Evolutionary conservation across 2,888 invertebrate genomes (phyloP).

Genomic region (Apodemia mormo): DNA sequence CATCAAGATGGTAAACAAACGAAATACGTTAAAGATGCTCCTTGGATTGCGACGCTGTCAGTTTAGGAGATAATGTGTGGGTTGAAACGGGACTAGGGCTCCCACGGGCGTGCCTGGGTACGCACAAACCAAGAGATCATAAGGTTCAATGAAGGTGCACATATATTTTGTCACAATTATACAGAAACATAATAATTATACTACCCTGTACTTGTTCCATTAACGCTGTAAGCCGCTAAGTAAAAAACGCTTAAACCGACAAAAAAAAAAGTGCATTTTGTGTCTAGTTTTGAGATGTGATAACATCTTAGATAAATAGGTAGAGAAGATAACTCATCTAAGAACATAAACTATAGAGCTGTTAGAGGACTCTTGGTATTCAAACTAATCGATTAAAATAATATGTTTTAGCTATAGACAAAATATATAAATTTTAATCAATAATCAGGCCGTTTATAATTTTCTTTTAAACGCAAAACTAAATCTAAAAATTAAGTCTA

Average conservation of each 20-base stretch:
- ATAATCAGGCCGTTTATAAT: too few relatives aligned
- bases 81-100: constrained; percentile 54
- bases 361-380: too few relatives aligned
- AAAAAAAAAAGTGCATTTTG: not conserved
- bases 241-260: not conserved
- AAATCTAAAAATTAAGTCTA: too few relatives aligned
- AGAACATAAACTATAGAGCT: too few relatives aligned
- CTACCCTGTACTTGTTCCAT: not conserved
- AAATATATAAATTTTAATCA: too few relatives aligned
- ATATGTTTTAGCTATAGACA: too few relatives aligned
- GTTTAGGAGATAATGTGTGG: constrained; percentile 52
- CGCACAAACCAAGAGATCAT: constrained; percentile 29
- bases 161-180: not conserved
- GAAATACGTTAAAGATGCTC: constrained; percentile 4
- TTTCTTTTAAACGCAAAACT: too few relatives aligned
- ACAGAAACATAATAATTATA: not conserved
- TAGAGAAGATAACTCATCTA: too few relatives aligned
- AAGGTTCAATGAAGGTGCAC: constrained; percentile 19
- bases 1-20: not conserved
- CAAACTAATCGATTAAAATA: too few relatives aligned
- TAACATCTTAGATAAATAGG: too few relatives aligned
- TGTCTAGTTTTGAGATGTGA: too few relatives aligned
- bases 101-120: constrained; percentile 52
- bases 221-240: not conserved
- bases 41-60: constrained; percentile 46